Evolutionary conservation across 2,888 invertebrate genomes (phyloP), one percentile per base, ranked within the genome.

Genomic region (Cephus sareptanus): DNA sequence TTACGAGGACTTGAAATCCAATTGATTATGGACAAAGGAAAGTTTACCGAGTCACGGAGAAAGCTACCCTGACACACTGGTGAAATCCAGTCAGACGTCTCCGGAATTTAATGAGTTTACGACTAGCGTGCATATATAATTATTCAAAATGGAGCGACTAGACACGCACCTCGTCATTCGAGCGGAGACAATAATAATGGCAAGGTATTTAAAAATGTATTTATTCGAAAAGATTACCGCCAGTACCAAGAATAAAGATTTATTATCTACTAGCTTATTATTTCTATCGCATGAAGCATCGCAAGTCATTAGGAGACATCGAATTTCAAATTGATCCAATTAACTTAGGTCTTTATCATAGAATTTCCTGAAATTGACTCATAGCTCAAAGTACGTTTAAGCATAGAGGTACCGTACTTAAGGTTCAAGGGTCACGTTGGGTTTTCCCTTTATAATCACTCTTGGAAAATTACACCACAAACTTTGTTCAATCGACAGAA

Each of bases 21-120:
- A 56, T 56, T 6, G 23, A 56, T 23, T 56, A 6, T 2, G 23
- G 56, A 9, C 56, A 56, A 56, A 56, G 56, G 56, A 56, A 56
- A 56, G 56, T 56, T 56, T 56, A 56, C 56, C 1, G 23, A 23
- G 56, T 23, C 56, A 56, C 6, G 56, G 56, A 56, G 56, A 56
- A 56, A 56, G 56, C 56, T 23, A 9, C 56, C 23, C 23, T 56
- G 56, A 56, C 56, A 56, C 9, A 56, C 6, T 56, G 56, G 56
- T 56, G 56, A 56, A 56, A 56, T 23, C 23, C 56, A 83, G 83
- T 83, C 82, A 79, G 79, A 85, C 81, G 82, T 84, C 83, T 85
- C 85, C 85, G 82, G 85, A 83, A 85, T 77, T 77, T 86, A 87
- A 85, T 87, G 83, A 85, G 82, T 86, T 87, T 85, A 86, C 79